Percentiles rank a stretch among this genome's conserved stretches.
phyloP scores from a whole-genome alignment of 2,797 vertebrate genomes.

The Arnoldichthys spilopterus region DNA sequence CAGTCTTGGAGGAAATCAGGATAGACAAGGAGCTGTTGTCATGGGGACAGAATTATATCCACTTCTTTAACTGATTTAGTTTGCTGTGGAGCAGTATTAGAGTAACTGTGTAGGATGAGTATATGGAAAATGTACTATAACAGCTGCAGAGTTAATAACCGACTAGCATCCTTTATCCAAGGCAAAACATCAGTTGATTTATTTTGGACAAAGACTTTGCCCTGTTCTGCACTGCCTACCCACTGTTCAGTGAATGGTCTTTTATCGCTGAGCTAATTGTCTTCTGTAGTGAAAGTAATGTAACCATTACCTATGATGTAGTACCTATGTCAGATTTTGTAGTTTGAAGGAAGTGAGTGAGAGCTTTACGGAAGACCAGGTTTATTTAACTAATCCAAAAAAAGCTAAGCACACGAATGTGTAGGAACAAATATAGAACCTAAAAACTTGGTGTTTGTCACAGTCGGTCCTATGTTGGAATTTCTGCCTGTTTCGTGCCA shows the following conservation, averaged over 20 bases:
- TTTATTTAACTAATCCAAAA: too few species aligned
- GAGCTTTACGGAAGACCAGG: too few species aligned
- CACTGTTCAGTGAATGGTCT: not conserved
- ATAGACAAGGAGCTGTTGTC: slow-evolving; percentile 24
- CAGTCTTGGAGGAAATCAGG: slow-evolving; percentile 14
- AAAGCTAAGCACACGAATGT: too few species aligned
- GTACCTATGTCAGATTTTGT: too few species aligned
- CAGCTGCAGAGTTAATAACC: not conserved
- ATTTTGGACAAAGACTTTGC: not conserved
- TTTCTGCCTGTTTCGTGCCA: too few species aligned
- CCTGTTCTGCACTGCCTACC: not conserved
- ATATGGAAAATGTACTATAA: not conserved
- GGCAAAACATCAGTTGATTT: not conserved
- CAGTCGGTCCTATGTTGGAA: too few species aligned
- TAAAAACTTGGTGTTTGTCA: too few species aligned
- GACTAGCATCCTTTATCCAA: too few species aligned
- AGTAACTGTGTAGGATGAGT: not conserved
- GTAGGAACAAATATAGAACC: too few species aligned
- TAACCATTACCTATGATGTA: not conserved
- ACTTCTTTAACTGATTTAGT: not conserved
- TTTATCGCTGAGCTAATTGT: not conserved
- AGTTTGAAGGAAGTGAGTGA: too few species aligned
- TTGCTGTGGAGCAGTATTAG: not conserved
- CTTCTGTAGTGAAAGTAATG: not conserved
- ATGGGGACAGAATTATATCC: slow-evolving; percentile 30